phyloP scores from a whole-genome alignment of 2,113 vertebrate species.

The Hemicordylus capensis region DNA sequence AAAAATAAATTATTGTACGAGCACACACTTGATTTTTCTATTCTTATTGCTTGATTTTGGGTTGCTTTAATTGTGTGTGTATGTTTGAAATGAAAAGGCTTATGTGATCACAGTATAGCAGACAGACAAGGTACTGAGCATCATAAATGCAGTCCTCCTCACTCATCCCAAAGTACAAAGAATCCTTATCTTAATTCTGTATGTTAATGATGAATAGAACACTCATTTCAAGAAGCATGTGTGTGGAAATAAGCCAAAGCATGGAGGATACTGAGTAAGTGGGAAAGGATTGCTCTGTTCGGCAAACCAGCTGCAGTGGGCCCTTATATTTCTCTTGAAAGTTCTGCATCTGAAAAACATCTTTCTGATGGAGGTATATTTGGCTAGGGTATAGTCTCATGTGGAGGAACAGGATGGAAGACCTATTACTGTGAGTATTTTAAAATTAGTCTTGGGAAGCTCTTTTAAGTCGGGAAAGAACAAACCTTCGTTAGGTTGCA shows the following conservation, averaged over 20 bases:
- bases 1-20: no score
- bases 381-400: constrained; percentile 16
- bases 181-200: neutral
- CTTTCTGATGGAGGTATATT: neutral
- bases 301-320: no score
- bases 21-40: no score
- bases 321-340: neutral
- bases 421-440: constrained; percentile 9
- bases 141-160: neutral
- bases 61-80: neutral
- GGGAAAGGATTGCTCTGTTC: neutral
- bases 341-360: neutral
- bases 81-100: neutral
- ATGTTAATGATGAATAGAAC: neutral
- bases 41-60: no score
- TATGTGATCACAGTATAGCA: neutral
- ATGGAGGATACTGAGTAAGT: neutral
- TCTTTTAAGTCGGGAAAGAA: neutral
- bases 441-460: neutral
- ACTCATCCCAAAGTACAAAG: neutral
- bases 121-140: neutral
- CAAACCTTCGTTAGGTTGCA: neutral
- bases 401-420: constrained; percentile 22
- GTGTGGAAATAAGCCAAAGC: neutral
- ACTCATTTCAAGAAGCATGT: neutral